These are phyloP conservation scores for Ailurus styani DNA, from an alignment of 2,113 vertebrate species.

Conservation along the genomic window DNA sequence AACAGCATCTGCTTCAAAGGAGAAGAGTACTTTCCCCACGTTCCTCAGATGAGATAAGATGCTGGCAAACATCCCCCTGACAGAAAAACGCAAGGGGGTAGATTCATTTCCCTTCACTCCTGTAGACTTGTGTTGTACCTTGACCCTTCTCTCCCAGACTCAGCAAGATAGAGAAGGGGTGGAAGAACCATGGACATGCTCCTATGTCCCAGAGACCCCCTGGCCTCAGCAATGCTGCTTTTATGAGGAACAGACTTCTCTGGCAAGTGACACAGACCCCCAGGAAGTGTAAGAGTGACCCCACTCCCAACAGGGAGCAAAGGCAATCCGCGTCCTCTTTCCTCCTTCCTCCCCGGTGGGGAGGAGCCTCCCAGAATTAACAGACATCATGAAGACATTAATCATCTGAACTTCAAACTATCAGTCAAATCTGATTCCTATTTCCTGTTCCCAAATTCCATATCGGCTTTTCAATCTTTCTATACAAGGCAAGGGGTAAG, in stretches of 20 bases:
- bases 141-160: neutral
- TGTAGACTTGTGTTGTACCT: accelerated
- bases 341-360: neutral
- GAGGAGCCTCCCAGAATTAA: neutral
- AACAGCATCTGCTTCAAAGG: neutral
- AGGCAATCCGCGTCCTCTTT: neutral
- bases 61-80: neutral
- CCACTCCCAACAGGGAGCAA: neutral
- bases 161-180: neutral
- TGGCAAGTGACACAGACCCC: no score
- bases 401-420: neutral
- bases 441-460: neutral
- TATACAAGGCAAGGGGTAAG: neutral
- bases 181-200: neutral
- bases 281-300: neutral
- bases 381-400: accelerated
- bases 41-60: neutral
- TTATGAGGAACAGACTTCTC: neutral
- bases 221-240: neutral
- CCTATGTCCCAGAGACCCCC: neutral
- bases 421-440: neutral
- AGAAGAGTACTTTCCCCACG: neutral
- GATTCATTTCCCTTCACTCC: neutral
- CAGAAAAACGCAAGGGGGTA: neutral
- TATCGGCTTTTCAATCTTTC: neutral